Base-by-base conservation (phyloP, 2,113 vertebrate species). In the Coracopsis vasa region DNA sequence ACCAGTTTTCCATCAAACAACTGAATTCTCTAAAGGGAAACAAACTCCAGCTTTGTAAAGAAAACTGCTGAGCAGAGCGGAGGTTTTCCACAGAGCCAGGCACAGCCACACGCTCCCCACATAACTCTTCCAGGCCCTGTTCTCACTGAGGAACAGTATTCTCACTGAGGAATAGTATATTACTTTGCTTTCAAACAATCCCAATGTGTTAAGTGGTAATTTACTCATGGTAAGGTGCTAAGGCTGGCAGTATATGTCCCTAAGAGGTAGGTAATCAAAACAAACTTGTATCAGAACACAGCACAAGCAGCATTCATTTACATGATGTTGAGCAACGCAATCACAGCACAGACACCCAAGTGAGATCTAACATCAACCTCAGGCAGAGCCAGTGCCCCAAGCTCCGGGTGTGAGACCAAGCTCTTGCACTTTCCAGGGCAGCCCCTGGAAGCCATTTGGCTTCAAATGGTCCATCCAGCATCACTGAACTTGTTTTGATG, bases 401-500 rank as follows among this genome's bases (percentile, higher is more conserved):
- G 25, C 28, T 37, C 56, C 54, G 37, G 15, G 41, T 24, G 11
- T 6, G 27, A 31, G 11, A 5, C 37, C 50, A 18, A 2, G 5
- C 31, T 86, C 28, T 44, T 11, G 18, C 44, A 3, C 42, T 6
- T n/a, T n/a, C n/a, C n/a, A n/a, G 8, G 3, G 39, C 75, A 62
- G 44, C n/a, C 42, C 42, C 77, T 3, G 4, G 28, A 64, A 86
- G 35, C 17, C 1, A 19, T 29, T 24, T 27, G 75, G 45, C 65
- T 53, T 60, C 64, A 5, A 31, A 27, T 4, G 39, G 51, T n/a
- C 23, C 7, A n/a, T 16, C 62, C 67, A 54, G 39, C 37, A 2
- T 0, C 0, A 1, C n/a, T 8, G 27, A 6, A 0, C 31, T 58
- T 10, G 44, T 54, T n/a, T 12, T 23, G 70, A 42, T n/a, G 13